Percentiles rank a stretch among this genome's conserved stretches.
phyloP scores from a whole-genome alignment of 2,113 vertebrate species.

The Oceanites oceanicus region DNA sequence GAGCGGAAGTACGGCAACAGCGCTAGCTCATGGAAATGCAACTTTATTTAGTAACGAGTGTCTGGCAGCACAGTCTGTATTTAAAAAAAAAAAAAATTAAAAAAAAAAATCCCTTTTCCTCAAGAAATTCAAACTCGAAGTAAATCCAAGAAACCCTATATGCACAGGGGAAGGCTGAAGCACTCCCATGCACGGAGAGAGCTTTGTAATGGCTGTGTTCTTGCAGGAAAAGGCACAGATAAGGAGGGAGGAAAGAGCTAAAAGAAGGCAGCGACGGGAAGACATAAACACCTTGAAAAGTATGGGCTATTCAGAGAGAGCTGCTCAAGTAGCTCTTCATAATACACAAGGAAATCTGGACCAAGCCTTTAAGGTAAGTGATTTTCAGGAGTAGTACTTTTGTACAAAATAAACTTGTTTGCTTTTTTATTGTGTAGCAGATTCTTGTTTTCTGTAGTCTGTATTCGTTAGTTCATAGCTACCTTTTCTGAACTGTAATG shows the following conservation, averaged over 20 bases:
- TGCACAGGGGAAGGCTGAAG: background rate
- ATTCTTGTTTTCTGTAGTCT: background rate
- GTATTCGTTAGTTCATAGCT: background rate
- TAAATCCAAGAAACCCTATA: background rate
- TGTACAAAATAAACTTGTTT: background rate
- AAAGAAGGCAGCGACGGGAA: conserved; percentile 75
- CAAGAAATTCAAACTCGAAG: background rate
- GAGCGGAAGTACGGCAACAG: background rate
- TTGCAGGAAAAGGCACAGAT: conserved; percentile 85
- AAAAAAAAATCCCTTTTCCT: background rate
- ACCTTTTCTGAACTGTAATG: background rate
- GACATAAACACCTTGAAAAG: conserved; percentile 75
- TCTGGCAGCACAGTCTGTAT: conserved; percentile 24
- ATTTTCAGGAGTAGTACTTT: background rate
- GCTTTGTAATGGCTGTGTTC: background rate
- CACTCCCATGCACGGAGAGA: background rate
- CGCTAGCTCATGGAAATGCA: background rate
- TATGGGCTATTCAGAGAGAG: conserved; percentile 83
- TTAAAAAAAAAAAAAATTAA: background rate
- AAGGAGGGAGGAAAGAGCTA: conserved; percentile 80
- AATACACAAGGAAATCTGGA: conserved; percentile 80
- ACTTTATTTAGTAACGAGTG: background rate
- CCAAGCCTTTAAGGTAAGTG: conserved; percentile 77
- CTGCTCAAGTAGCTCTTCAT: conserved; percentile 82
- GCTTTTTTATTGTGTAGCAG: background rate